Evolutionary conservation across 2,113 vertebrate genomes (phyloP), one percentile per base, ranked within the genome.

Genomic region (Hemibagrus wyckioides): DNA sequence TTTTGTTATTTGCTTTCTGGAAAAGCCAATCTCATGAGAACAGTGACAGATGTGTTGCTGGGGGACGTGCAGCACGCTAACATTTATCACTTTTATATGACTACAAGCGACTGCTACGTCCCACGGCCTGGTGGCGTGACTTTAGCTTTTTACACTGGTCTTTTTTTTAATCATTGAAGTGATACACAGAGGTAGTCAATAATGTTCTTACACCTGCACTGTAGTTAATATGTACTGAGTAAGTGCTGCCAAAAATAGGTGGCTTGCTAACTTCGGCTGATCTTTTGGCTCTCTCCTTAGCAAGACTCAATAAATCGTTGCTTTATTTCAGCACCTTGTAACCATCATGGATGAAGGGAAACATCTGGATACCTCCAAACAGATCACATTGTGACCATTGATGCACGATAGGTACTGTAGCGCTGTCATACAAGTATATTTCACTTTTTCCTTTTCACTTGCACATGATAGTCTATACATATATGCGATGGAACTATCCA

Each of bases 1-100:
- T 23, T 81, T 33, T 80, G 6, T 36, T 36, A 21, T 56, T 80
- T 56, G 54, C n/a, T 39, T 36, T 81, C 54, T 59, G 33, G 30
- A 39, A 39, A 1, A 39, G 54, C 21, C n/a, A 36, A 81, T 81
- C 17, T 81, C 79, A 39, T 25, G 17, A 36, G 79, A 81, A 41
- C 8, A 6, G 17, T 9, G 3, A 36, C 77, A 48, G 71, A 44
- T 48, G 23, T 48, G 4, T 14, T 28, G 23, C 23, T 75, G 11
- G 41, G 23, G 41, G 41, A 75, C 14, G 41, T 75, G 23, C 71
- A 28, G 41, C 39, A 44, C 23, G 28, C 41, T 28, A 75, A 75
- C 69, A 41, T 73, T 73, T 41, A 73, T 73, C 10, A 75, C 41
- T 75, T 48, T 75, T 48, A 75, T 48, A 75, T 75, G 21, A 48